Base-by-base conservation (phyloP, 2,797 vertebrate species). In the Coilia nasus region DNA sequence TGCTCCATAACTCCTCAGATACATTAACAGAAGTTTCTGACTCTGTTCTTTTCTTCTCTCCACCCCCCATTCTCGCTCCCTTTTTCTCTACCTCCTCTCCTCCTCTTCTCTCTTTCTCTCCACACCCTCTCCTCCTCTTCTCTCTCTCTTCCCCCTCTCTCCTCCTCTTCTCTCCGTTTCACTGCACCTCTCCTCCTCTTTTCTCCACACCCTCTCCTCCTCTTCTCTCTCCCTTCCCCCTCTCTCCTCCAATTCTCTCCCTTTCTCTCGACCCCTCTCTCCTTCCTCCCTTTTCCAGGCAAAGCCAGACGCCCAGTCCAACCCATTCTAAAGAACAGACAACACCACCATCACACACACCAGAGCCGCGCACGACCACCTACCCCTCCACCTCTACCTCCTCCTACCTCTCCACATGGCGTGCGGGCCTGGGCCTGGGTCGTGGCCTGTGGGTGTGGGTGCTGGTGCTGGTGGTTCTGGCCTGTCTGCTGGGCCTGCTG, bases 401-500 rank as follows among this genome's bases (percentile, higher is more conserved):
- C 67, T 31, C 67, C 67, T 35, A 35, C 67, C 14, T 71, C 28
- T 15, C 67, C 14, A 15, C 71, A 15, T 78, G 71, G 71, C 50
- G 50, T 14, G 31, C 50, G 2, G 7, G 71, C 6, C 71, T 35
- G 35, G 35, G 71, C 7, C 71, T 78, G 35, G 93, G 95, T 0
- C 94, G 95, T 84, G 93, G 95, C 0, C 81, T 97, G 75, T 97
- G 96, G 95, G 87, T 97, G 46, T 96, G 96, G 1, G 83, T 97
- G 15, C 92, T 94, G 0, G 87, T 97, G 35, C 88, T 96, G 71
- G 91, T 98, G 2, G 89, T 98, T 31, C 92, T 98, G 17, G 97
- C 97, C 81, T 95, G 95, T 11, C 91, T 98, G 75, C 90, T 96
- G 21, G 97, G 97, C 1, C 94, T 99, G 88, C 91, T 99, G 90